These are phyloP conservation scores for Toxotes lorentzi DNA, from an alignment of 2,797 vertebrate genomes.

Conservation along the genomic window DNA sequence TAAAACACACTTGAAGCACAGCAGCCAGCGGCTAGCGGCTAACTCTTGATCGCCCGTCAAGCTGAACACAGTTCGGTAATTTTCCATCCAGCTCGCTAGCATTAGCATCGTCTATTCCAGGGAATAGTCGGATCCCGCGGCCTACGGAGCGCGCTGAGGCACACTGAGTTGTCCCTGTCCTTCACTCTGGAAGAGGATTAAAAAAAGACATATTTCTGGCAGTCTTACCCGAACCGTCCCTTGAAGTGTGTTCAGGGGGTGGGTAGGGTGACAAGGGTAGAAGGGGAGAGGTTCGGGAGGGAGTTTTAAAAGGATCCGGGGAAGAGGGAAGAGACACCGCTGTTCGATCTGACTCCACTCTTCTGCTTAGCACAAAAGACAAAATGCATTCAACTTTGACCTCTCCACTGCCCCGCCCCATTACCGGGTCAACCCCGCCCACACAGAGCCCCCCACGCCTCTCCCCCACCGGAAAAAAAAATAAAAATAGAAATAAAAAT, in stretches of 20 bases:
- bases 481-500: neutral
- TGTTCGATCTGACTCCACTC: conserved; percentile 87
- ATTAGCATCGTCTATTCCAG: conserved; percentile 58
- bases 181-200: conserved; percentile 52
- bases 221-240: conserved; percentile 80
- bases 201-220: conserved; percentile 1
- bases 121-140: conserved; percentile 79
- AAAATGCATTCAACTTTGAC: conserved; percentile 84
- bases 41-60: neutral
- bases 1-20: fast-evolving
- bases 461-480: neutral
- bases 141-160: conserved; percentile 73
- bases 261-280: conserved; percentile 87
- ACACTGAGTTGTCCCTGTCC: conserved; percentile 68
- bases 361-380: conserved; percentile 87
- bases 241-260: conserved; percentile 79
- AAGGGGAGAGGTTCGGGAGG: conserved; percentile 90
- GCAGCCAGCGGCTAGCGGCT: too few relatives aligned
- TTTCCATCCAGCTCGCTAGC: conserved; percentile 61
- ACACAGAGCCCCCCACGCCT: neutral
- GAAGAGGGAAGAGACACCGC: conserved; percentile 88
- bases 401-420: conserved; percentile 70
- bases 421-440: conserved; percentile 56
- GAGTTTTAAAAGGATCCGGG: conserved; percentile 89
- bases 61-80: conserved; percentile 34